These are phyloP conservation scores for Notarius quadriscutis DNA, from an alignment of 2,113 vertebrate genomes.

Conservation along the genomic window DNA sequence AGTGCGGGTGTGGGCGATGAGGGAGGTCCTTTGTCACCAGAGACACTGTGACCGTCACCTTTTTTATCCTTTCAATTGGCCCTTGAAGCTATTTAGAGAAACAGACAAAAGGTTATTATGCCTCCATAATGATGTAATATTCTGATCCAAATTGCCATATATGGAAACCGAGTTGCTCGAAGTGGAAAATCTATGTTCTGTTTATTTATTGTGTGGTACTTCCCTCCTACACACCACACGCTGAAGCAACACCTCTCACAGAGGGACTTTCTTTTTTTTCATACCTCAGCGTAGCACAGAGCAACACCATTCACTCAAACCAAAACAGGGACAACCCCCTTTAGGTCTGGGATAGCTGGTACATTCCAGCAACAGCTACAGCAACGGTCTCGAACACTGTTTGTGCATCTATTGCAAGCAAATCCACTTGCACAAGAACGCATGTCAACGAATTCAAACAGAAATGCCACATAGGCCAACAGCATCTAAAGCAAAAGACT, in stretches of 20 bases:
- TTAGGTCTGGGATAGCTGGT: constrained; percentile 49
- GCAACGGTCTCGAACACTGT: constrained; percentile 5
- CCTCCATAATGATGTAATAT: background rate
- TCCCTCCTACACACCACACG: constrained; percentile 34
- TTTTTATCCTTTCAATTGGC: constrained; percentile 71
- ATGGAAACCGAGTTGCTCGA: background rate
- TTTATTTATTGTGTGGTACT: constrained; percentile 41
- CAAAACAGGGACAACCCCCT: constrained; percentile 53
- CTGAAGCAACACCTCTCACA: constrained; percentile 15
- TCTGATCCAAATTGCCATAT: background rate
- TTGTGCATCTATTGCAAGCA: background rate
- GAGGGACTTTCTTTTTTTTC: constrained; percentile 62
- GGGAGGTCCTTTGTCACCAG: constrained; percentile 91
- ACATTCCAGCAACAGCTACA: constrained; percentile 54
- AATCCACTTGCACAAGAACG: background rate
- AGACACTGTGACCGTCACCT: constrained; percentile 80
- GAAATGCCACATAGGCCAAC: background rate
- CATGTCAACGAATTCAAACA: background rate
- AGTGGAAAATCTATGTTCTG: background rate
- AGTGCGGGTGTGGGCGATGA: constrained; percentile 88
- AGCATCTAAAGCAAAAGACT: background rate
- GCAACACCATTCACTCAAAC: constrained; percentile 46
- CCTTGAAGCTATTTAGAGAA: constrained; percentile 69
- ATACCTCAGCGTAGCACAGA: constrained; percentile 5
- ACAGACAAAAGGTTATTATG: background rate